Evolutionary conservation across 2,113 vertebrate species (phyloP), one percentile per base, ranked within the genome.

Genomic region (Catharus bicknelli): DNA sequence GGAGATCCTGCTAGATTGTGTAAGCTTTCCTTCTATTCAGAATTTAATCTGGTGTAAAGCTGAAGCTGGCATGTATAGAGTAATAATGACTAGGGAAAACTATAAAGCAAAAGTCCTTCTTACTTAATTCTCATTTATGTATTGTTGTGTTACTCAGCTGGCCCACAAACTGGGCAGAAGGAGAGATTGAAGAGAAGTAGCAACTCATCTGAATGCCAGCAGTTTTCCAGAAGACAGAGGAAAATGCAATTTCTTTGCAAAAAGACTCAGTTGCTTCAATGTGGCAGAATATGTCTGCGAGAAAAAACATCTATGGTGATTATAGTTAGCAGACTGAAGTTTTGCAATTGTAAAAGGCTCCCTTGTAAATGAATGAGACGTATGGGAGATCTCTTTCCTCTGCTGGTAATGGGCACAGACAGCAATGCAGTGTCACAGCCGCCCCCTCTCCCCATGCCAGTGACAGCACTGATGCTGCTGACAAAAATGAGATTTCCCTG

Each of bases 321-420:
- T 83, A 63, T 2, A 42, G 55, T 61, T 69, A 47, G 40, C 34
- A 90, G 57, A 17, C 7, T 53, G 86, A 94, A 73, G 54, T 11
- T 78, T 57, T 94, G 58, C 79, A 83, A 8, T 11, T 75, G 81
- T 16, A 92, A 88, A 83, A 77, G 34, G 22, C 30, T 89, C 29
- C 38, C 11, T 34, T 70, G 55, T 90, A 90, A 90, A 58, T 50
- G 36, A 55, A 21, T 57, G 32, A 75, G 89, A 84, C 82, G 50
- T 27, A 10, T 5, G 42, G 16, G 73, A 83, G 72, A 80, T 77
- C 40, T 90, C 64, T 78, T 57, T 88, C 57, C 62, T 77, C 34
- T 8, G 5, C 75, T 88, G 38, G 34, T 88, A 88, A 95, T 86
- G 82, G 83, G 57, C 73, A 90, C 40, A 75, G 90, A 95, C 92